Evolutionary conservation across 2,797 vertebrate genomes (phyloP), one percentile per base, ranked within the genome.

Genomic region (Neoniphon sammara): DNA sequence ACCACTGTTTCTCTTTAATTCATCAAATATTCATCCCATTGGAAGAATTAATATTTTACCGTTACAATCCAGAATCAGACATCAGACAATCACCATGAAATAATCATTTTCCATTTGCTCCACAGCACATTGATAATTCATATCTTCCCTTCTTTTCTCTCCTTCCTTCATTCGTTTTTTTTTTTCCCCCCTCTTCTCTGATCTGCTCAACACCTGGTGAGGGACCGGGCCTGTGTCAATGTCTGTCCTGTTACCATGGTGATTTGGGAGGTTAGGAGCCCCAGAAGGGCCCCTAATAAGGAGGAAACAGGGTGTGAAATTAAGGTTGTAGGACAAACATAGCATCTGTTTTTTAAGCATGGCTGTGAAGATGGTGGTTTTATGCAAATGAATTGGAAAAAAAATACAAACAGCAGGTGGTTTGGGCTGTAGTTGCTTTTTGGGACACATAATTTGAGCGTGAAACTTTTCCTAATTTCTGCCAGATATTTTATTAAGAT

Each of bases 31-130:
- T 92, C 63, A 91, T 88, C 72, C 30, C 36, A 18, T 64, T 56
- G 66, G 61, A 70, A 68, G 39, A 75, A 88, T 93, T 80, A 91
- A 92, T 92, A 91, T 92, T 92, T 91, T 70, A 93, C 72, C 52
- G 56, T 86, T 91, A 91, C 92, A 91, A 89, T 90, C 87, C 83
- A 74, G 82, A 85, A 92, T 91, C 90, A 87, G 83, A 85, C 85
- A 87, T 90, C 86, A 93, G 85, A 92, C 85, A 91, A 89, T 92
- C 88, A 85, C 82, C 76, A 87, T 90, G 70, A 92, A 92, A 93
- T 91, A 92, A 93, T 92, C 2, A 91, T 93, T 89, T 90, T 87
- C 84, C 87, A 87, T 92, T 91, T 90, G 87, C 87, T 85, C 52
- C 75, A 66, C 47, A 12, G 67, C 85, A 68, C 86, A 91, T 91